Percentiles rank a stretch among this genome's conserved stretches.
Conservation (phyloP, 2,113 vertebrate genomes). For the Sialia sialis region DNA sequence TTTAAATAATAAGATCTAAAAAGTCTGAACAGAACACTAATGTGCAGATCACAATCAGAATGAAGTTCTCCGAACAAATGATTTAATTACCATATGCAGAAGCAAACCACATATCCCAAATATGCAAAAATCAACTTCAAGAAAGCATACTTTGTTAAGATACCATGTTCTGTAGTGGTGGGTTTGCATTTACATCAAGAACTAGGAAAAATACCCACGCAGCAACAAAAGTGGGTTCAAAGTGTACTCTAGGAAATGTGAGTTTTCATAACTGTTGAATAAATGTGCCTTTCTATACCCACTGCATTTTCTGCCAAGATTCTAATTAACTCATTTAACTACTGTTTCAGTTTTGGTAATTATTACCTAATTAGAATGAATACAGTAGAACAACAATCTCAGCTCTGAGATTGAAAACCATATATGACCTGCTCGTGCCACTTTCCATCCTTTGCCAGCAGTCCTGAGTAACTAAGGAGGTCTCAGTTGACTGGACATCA, state of each 20-base stretch:
- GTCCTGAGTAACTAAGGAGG: neutral
- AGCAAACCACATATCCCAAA: neutral
- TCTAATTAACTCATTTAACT: conserved; percentile 36
- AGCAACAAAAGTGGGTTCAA: conserved; percentile 6
- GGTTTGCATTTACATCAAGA: conserved; percentile 39
- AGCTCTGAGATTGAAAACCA: neutral
- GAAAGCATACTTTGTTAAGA: neutral
- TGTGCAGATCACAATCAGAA: neutral
- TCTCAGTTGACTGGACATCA: neutral
- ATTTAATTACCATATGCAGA: neutral
- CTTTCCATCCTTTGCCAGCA: neutral
- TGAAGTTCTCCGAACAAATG: neutral
- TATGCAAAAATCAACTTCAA: neutral
- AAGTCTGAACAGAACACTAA: neutral
- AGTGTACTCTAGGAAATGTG: conserved; percentile 9
- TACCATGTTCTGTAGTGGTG: neutral
- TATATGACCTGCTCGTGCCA: neutral
- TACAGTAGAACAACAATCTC: neutral
- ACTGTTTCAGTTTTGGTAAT: conserved; percentile 29
- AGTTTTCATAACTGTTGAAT: neutral
- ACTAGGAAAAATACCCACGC: conserved; percentile 1
- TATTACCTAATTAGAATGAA: conserved; percentile 17
- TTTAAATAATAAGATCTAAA: neutral
- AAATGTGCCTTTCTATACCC: conserved; percentile 23
- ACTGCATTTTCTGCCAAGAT: conserved; percentile 8